Evolutionary conservation across 2,888 invertebrate genomes (phyloP).

Genomic region (Dicycla oo): DNA sequence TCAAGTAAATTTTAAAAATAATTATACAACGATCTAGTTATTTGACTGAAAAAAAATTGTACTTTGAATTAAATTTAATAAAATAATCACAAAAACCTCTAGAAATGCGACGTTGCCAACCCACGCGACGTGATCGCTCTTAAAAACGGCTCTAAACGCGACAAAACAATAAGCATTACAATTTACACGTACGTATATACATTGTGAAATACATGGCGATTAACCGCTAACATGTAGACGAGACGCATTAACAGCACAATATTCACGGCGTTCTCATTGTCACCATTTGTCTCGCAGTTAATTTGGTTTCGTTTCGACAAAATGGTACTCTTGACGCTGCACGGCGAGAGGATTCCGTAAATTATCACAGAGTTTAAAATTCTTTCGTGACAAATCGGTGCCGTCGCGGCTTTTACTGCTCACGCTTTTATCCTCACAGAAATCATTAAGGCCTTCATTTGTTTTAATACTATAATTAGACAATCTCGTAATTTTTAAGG

Average conservation of each 20-base stretch:
- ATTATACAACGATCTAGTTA: no score
- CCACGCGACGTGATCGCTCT: no score
- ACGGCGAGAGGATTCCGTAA: constrained; percentile 55
- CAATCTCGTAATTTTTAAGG: constrained; percentile 43
- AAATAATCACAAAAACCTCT: no score
- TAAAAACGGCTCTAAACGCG: constrained; percentile 12
- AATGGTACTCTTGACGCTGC: constrained; percentile 37
- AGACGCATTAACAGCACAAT: constrained; percentile 44
- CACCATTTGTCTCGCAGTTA: constrained; percentile 65
- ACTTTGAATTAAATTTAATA: no score
- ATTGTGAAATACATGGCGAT: constrained; percentile 36
- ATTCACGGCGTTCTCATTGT: constrained; percentile 58
- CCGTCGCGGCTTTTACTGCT: constrained; percentile 32
- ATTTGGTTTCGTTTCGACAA: constrained; percentile 62
- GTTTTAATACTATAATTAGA: constrained; percentile 53
- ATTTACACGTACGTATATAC: constrained; percentile 31
- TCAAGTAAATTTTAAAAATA: no score
- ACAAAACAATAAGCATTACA: constrained; percentile 19
- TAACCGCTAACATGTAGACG: constrained; percentile 38
- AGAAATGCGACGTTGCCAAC: no score
- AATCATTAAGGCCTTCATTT: constrained; percentile 35
- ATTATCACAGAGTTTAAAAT: constrained; percentile 60
- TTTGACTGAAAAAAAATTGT: no score
- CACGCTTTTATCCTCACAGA: constrained; percentile 35
- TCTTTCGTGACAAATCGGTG: constrained; percentile 58